phyloP scores from a whole-genome alignment of 1,140 invertebrate genomes.

The Drosophila lini region DNA sequence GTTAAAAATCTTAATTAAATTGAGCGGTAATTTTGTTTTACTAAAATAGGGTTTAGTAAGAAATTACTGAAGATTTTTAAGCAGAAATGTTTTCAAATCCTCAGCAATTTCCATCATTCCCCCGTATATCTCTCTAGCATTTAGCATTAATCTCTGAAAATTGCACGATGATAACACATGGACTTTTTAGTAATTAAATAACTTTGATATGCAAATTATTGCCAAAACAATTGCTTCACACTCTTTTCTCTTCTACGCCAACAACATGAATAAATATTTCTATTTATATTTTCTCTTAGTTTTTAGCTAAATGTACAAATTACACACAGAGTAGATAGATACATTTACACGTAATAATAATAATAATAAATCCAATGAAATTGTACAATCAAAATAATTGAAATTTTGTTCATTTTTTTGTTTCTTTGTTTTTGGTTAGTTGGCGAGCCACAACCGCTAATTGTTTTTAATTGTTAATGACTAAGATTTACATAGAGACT shows the following conservation, averaged over 20 bases:
- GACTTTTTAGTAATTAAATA: conserved; percentile 36
- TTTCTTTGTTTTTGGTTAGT: conserved; percentile 15
- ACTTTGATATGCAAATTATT: conserved; percentile 75
- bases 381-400: conserved; percentile 47
- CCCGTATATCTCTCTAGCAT: conserved; percentile 41
- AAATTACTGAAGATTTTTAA: background rate
- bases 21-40: conserved; percentile 31
- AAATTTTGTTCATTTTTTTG: conserved; percentile 42
- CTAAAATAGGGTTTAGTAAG: background rate
- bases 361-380: conserved; percentile 27
- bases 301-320: conserved; percentile 40
- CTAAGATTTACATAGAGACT: conserved; percentile 42
- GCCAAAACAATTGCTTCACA: conserved; percentile 51
- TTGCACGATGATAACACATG: conserved; percentile 62
- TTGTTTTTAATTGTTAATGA: conserved; percentile 33
- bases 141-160: conserved; percentile 60
- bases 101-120: background rate
- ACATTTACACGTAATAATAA: conserved; percentile 30
- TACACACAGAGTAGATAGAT: conserved; percentile 45
- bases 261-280: conserved; percentile 57
- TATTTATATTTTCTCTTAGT: conserved; percentile 31
- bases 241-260: conserved; percentile 26
- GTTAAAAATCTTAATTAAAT: conserved; percentile 25
- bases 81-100: background rate
- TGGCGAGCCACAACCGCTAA: conserved; percentile 52